Conservation (phyloP, 2,113 vertebrate species). For the Turnix velox region DNA sequence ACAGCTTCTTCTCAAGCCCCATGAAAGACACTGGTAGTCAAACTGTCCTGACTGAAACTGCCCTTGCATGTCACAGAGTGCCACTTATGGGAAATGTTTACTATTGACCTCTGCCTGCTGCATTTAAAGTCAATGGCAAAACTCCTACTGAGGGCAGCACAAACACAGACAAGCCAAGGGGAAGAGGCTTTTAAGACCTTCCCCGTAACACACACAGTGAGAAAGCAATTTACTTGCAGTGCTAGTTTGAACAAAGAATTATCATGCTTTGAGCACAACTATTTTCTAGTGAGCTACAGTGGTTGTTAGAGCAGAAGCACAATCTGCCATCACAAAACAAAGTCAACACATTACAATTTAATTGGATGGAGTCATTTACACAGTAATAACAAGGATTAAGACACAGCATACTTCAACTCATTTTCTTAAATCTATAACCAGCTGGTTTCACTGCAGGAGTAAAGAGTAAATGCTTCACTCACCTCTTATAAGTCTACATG, state of each 20-base stretch:
- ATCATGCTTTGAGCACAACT: constrained; percentile 18
- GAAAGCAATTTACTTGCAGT: background rate
- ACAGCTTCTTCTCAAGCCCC: background rate
- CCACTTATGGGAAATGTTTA: background rate
- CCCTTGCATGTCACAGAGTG: background rate
- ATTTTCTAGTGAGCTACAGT: constrained; percentile 33
- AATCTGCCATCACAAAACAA: constrained; percentile 36
- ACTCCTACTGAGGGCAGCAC: background rate
- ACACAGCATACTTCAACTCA: background rate
- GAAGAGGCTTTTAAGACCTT: background rate
- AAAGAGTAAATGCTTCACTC: background rate
- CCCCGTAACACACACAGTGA: background rate
- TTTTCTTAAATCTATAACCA: constrained; percentile 45
- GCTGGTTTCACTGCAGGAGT: constrained; percentile 37
- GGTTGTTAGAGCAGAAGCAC: constrained; percentile 31
- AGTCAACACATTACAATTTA: constrained; percentile 62
- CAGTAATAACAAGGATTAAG: constrained; percentile 52
- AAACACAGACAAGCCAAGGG: background rate
- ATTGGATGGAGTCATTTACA: constrained; percentile 59
- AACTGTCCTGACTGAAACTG: background rate
- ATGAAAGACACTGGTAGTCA: background rate
- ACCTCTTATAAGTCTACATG: background rate
- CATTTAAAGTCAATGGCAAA: background rate
- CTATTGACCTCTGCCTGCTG: background rate
- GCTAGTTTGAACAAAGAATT: background rate